Conservation (phyloP, 2,113 vertebrate genomes). For the Callorhinus ursinus region DNA sequence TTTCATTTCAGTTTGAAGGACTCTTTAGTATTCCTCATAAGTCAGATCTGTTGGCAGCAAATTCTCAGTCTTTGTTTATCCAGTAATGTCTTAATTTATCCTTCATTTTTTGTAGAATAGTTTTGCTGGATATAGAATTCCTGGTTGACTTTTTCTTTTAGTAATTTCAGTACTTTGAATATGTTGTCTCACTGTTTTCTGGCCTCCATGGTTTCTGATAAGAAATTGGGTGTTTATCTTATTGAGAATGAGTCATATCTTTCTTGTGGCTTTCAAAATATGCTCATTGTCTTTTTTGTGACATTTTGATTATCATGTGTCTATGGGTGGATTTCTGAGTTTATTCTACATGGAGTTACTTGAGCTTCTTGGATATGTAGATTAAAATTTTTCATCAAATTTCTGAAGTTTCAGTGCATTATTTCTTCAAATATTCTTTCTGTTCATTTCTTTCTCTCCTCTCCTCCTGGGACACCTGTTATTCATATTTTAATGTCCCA, state of each 20-base stretch:
- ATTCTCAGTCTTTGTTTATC: background rate
- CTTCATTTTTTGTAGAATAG: background rate
- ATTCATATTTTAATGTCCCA: background rate
- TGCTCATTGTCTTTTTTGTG: background rate
- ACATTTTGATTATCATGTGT: background rate
- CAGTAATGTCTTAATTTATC: background rate
- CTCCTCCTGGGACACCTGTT: background rate
- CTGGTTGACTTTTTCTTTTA: background rate
- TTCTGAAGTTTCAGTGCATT: background rate
- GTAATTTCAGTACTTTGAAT: background rate
- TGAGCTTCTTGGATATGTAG: background rate
- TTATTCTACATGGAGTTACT: background rate
- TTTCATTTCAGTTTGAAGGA: background rate
- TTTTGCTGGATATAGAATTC: background rate
- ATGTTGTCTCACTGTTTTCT: background rate
- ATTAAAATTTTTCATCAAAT: background rate
- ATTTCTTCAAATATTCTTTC: background rate
- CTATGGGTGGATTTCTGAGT: background rate
- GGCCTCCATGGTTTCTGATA: background rate
- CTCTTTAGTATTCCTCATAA: background rate
- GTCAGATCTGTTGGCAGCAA: background rate
- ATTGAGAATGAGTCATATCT: background rate
- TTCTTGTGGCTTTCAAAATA: background rate
- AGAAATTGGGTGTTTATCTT: background rate
- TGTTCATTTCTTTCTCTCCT: background rate